Evolutionary conservation across 2,888 invertebrate genomes (phyloP).

Genomic region (Clunio marinus): DNA sequence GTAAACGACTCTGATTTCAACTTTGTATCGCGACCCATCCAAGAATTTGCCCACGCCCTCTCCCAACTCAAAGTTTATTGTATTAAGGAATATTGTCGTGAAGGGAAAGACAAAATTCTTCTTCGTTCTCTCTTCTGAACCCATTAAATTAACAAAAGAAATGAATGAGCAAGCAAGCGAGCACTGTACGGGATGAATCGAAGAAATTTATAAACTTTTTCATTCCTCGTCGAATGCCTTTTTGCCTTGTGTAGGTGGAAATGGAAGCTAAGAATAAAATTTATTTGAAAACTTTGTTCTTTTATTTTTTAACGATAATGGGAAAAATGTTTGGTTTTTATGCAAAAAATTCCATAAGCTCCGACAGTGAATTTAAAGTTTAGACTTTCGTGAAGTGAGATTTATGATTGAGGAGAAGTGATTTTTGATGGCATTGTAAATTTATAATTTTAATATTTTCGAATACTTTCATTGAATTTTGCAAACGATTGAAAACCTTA

Average conservation of each 20-base stretch:
- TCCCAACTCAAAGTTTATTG: too few relatives aligned
- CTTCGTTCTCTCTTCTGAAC: not conserved
- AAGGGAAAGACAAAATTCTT: not conserved
- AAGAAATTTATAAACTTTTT: constrained; percentile 25
- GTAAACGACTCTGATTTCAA: constrained; percentile 3
- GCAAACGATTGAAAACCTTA: too few relatives aligned
- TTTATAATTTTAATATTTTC: too few relatives aligned
- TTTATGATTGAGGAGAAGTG: constrained; percentile 12
- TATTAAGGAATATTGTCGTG: not conserved
- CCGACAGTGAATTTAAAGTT: not conserved
- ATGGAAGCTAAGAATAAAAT: not conserved
- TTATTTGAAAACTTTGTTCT: constrained; percentile 35
- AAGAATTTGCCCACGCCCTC: too few relatives aligned
- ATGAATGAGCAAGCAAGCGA: not conserved
- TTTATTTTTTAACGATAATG: constrained; percentile 24
- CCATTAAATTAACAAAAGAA: constrained; percentile 32
- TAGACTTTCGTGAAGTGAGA: not conserved
- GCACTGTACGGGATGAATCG: not conserved
- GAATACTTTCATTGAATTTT: too few relatives aligned
- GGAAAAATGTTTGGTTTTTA: constrained; percentile 36
- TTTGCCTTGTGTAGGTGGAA: not conserved
- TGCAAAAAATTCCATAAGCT: constrained; percentile 24
- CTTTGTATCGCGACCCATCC: too few relatives aligned
- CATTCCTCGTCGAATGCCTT: not conserved
- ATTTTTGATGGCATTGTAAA: too few relatives aligned